These are phyloP conservation scores for Neotoxoptera formosana DNA, from an alignment of 1,140 invertebrate genomes.

Conservation along the genomic window DNA sequence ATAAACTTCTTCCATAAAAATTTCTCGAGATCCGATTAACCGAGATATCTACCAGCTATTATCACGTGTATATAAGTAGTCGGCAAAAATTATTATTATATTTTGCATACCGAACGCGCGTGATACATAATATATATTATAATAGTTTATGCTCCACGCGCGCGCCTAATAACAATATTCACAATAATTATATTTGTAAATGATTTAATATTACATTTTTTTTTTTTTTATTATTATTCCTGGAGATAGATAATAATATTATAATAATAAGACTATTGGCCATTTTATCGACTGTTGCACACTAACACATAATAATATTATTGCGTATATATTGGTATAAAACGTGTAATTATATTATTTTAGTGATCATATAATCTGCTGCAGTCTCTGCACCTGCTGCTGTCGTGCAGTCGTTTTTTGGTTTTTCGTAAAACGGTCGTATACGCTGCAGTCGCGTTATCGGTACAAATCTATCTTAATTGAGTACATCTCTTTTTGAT, in stretches of 20 bases:
- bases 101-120: not conserved
- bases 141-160: not conserved
- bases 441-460: not conserved
- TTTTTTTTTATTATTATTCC: too few relatives aligned
- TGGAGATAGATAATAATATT: not conserved
- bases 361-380: not conserved
- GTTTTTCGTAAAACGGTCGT: not conserved
- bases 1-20: slow-evolving; percentile 26
- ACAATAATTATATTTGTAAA: not conserved
- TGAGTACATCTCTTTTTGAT: not conserved
- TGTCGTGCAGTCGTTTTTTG: too few relatives aligned
- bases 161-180: not conserved
- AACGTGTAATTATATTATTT: not conserved
- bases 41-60: too few relatives aligned
- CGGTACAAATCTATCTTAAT: not conserved
- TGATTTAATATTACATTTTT: too few relatives aligned
- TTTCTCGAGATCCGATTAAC: not conserved
- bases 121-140: not conserved
- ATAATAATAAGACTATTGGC: too few relatives aligned
- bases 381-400: not conserved
- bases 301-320: not conserved
- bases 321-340: not conserved
- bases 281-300: not conserved
- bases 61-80: not conserved
- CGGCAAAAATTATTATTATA: not conserved